Base-by-base conservation (phyloP, 2,888 invertebrate species). In the Campopleginae sp. region DNA sequence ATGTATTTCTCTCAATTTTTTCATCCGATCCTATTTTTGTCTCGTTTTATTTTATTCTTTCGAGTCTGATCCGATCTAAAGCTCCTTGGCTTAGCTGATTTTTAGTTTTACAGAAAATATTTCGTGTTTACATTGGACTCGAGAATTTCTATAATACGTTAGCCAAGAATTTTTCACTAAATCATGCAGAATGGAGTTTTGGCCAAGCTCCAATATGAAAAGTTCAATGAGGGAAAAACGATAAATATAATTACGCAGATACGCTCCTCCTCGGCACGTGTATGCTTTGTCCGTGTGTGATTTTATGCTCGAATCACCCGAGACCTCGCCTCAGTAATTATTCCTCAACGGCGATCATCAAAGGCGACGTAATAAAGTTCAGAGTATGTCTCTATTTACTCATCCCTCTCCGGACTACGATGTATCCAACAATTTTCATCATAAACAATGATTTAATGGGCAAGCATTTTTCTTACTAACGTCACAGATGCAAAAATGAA, bases 141-240 rank as follows among this genome's bases (percentile, higher is more conserved):
- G 33, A 65, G 44, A 33, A 72, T 65, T 42, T 80, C 23, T 70
- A 58, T 71, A 58, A 42, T 72, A 58, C 58, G 68, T 38, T 44
- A 33, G 44, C 58, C 65, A 44, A 51, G 42, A 80, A 77, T 77
- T 63, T 65, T 68, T 51, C 74, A 46, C 38, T 71, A 51, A 31
- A 70, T 63, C 33, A 44, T 23, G 44, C 46, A 54, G 38, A 71
- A 81, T 58, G 63, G 70, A 51, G 1, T 79, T 66, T 48, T 85
- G 85, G 81, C 85, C 51, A 27, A 31, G 70, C 58, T 82, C 81
- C 81, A 85, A 82, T 74, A 71, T 82, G 27, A 79, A 66, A 85
- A 65, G 74, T 85, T 85, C 79, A 79, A 82, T 82, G 79, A 82
- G 33, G 79, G 38, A 75, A 82, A 75, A 54, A 71, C 38, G 78